phyloP scores from a whole-genome alignment of 2,797 vertebrate genomes.

The Loris lydekkerianus region DNA sequence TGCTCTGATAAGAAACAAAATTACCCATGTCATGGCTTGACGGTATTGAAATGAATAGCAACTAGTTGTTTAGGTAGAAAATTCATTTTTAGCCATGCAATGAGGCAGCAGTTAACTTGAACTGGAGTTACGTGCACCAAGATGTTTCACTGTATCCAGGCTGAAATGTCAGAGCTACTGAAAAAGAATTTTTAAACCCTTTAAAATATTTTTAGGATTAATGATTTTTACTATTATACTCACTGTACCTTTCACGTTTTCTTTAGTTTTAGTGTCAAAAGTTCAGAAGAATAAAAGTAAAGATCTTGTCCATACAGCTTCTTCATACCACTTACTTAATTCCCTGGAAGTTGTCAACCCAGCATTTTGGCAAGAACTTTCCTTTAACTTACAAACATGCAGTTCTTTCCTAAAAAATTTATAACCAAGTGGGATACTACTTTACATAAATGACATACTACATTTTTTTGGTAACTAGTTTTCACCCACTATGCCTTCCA shows the following conservation, averaged over 20 bases:
- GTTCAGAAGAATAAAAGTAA: background rate
- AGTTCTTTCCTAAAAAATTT: background rate
- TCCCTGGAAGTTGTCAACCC: background rate
- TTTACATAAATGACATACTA: background rate
- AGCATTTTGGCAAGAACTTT: background rate
- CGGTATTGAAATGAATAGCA: background rate
- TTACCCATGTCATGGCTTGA: background rate
- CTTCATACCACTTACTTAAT: background rate
- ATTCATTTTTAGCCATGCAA: background rate
- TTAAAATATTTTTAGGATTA: background rate
- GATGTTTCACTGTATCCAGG: background rate
- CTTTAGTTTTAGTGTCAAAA: background rate
- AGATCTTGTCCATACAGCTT: fast-evolving
- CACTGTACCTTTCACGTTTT: background rate
- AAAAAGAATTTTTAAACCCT: background rate
- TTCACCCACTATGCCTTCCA: background rate
- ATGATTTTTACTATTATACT: background rate
- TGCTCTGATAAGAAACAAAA: background rate
- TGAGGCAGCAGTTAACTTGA: background rate
- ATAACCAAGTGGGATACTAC: background rate
- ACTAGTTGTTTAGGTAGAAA: background rate
- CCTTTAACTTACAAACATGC: background rate
- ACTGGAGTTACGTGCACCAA: background rate
- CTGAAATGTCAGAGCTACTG: background rate
- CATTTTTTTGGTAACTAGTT: background rate